Conservation (phyloP, 2,113 vertebrate species). For the Synchiropus splendidus region DNA sequence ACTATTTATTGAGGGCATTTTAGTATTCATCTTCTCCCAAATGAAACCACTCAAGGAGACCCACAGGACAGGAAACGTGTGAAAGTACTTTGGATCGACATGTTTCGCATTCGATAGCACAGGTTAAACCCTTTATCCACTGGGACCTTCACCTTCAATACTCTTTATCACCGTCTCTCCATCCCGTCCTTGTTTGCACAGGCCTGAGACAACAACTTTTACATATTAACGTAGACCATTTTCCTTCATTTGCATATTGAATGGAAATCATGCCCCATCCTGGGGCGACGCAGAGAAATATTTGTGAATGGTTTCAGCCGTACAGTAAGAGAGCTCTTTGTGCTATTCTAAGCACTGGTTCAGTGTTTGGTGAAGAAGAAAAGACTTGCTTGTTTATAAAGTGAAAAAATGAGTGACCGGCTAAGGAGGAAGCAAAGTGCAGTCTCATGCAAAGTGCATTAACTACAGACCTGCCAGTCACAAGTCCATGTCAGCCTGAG, state of each 20-base stretch:
- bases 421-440: constrained; percentile 17
- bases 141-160: too few relatives aligned
- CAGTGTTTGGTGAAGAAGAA: too few relatives aligned
- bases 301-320: constrained; percentile 1
- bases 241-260: constrained; percentile 17
- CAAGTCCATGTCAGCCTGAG: constrained; percentile 18
- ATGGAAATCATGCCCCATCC: constrained; percentile 5
- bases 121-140: too few relatives aligned
- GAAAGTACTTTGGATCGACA: too few relatives aligned
- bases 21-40: too few relatives aligned
- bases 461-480: constrained; percentile 32
- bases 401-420: too few relatives aligned
- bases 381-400: too few relatives aligned
- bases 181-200: constrained; percentile 1
- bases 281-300: not conserved
- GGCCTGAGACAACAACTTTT: constrained; percentile 4
- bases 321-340: not conserved
- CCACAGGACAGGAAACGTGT: too few relatives aligned
- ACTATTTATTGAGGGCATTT: too few relatives aligned
- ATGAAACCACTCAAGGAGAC: too few relatives aligned
- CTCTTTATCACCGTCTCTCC: too few relatives aligned
- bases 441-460: constrained; percentile 41
- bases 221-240: constrained; percentile 7
- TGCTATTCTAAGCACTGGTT: constrained; percentile 4
- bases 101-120: too few relatives aligned